Evolutionary conservation across 1,140 invertebrate species (phyloP), one percentile per base, ranked within the genome.

Genomic region (Parasteatoda tepidariorum): DNA sequence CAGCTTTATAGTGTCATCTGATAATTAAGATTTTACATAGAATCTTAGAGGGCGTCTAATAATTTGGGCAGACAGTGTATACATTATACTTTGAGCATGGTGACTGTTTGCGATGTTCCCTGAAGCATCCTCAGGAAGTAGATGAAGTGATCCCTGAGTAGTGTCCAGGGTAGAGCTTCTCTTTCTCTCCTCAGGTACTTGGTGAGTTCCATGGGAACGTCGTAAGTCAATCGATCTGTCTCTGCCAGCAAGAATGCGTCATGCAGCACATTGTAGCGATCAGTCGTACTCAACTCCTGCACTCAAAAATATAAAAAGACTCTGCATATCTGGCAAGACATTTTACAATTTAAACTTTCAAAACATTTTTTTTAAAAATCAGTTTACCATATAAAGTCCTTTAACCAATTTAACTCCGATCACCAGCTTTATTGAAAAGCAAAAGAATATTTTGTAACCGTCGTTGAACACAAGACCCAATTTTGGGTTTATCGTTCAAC

Each of bases 141-240:
- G 15, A 70, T 34, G 66, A 67, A 78, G 3, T 67, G 61, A 3
- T 78, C 75, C 55, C 84, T 62, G 48, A 83, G 73, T 22, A 83
- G 61, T 54, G 75, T 74, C 90, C 90, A 91, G 0, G 90, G 89
- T 4, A 90, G 74, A 70, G 88, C 88, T 33, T 89, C 86, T 9
- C 59, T 71, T 82, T 91, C 90, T n/a, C 86, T 81, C n/a, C 86
- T 70, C 41, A 91, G 75, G 79, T 89, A 89, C 24, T 86, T 85
- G 5, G 86, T 88, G 82, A 91, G 86, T 24, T 89, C 86, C 34
- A 91, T 84, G 15, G 89, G 87, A 7, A 87, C 74, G 24, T 87
- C 86, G 66, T 89, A 89, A 9, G 68, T 74, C 3, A 88, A 55
- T 22, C 87, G 82, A 34, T 88, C 87, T 7, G 87, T 87, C 9